These are phyloP conservation scores for Pristionchus arcanus DNA, from an alignment of 2,888 invertebrate genomes.

Conservation along the genomic window DNA sequence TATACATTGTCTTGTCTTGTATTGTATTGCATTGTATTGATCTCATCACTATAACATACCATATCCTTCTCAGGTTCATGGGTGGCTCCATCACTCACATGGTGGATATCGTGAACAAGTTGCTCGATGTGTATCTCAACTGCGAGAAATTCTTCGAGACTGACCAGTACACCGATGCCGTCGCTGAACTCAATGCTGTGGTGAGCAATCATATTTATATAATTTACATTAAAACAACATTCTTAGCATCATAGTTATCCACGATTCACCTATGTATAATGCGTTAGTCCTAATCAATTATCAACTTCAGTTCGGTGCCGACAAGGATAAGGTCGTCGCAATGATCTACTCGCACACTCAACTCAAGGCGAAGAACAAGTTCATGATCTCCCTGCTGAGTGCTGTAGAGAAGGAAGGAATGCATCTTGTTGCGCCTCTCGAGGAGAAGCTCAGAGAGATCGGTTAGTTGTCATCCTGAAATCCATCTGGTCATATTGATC, in stretches of 20 bases:
- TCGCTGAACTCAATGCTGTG: constrained; percentile 66
- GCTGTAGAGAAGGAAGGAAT: constrained; percentile 57
- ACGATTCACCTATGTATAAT: too few relatives aligned
- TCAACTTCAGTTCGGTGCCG: constrained; percentile 59
- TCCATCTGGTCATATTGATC: not conserved
- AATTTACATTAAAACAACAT: too few relatives aligned
- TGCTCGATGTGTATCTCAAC: constrained; percentile 64
- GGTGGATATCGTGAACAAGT: constrained; percentile 59
- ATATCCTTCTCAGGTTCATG: constrained; percentile 30
- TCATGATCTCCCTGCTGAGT: constrained; percentile 66
- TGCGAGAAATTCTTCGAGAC: constrained; percentile 71
- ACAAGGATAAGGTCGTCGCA: constrained; percentile 71
- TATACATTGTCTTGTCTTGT: too few relatives aligned
- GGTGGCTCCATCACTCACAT: constrained; percentile 50
- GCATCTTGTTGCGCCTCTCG: constrained; percentile 60
- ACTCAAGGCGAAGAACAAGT: constrained; percentile 68
- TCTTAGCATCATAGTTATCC: too few relatives aligned
- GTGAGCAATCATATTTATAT: constrained; percentile 43
- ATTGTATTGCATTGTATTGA: too few relatives aligned
- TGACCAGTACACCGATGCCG: constrained; percentile 69
- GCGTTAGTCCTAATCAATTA: not conserved
- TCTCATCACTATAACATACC: not conserved
- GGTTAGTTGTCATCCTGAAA: constrained; percentile 57
- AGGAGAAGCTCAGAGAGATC: constrained; percentile 67
- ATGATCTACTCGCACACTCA: constrained; percentile 78